Evolutionary conservation across 2,888 invertebrate species (phyloP).

Genomic region (Keiferia lycopersicella): DNA sequence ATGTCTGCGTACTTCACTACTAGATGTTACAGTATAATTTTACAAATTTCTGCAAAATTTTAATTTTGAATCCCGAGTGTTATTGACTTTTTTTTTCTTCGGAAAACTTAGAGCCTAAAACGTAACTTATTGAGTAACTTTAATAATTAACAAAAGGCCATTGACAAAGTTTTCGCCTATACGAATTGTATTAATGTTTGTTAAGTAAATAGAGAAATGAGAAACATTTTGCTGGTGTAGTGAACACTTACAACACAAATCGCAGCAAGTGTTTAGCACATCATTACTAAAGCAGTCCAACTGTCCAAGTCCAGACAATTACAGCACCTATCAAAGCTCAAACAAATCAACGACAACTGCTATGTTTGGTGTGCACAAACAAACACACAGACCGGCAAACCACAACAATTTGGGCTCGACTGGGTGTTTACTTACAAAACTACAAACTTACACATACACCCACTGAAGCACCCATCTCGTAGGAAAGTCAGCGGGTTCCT

Average conservation of each 20-base stretch:
- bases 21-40: too few species aligned
- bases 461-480: neutral
- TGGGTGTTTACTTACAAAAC: constrained; percentile 65
- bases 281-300: neutral
- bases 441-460: constrained; percentile 40
- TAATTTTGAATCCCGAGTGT: too few species aligned
- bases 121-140: too few species aligned
- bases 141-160: too few species aligned
- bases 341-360: constrained; percentile 63
- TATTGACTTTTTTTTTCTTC: too few species aligned
- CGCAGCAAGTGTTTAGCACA: neutral
- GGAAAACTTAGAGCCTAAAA: too few species aligned
- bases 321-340: constrained; percentile 43
- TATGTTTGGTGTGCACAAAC: constrained; percentile 55
- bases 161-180: too few species aligned
- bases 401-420: constrained; percentile 63
- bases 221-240: too few species aligned
- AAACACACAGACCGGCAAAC: constrained; percentile 53
- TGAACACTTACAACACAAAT: neutral
- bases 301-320: constrained; percentile 25
- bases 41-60: too few species aligned
- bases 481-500: neutral
- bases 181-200: too few species aligned
- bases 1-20: too few species aligned
- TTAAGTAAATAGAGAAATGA: too few species aligned